Evolutionary conservation across 2,797 vertebrate genomes (phyloP).

Genomic region (Australoheros facetus): DNA sequence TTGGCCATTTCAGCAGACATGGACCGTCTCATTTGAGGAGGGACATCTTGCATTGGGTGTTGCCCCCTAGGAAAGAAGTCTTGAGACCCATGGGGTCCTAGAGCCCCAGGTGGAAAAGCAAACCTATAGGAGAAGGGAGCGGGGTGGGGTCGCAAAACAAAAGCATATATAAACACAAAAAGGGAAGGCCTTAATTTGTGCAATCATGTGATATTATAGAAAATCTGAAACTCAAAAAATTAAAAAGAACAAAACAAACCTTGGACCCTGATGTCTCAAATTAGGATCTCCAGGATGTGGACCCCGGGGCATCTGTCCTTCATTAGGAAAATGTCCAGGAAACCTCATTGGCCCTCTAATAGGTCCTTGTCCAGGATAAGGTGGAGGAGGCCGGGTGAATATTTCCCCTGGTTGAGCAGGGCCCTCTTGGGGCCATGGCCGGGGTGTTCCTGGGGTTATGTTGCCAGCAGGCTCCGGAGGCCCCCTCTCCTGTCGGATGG

Average conservation of each 20-base stretch:
- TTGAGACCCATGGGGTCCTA: constrained; percentile 83
- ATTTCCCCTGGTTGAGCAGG: constrained; percentile 82
- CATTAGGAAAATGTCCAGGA: constrained; percentile 84
- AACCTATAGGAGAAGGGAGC: constrained; percentile 76
- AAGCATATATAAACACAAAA: background rate
- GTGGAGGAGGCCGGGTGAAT: constrained; percentile 93
- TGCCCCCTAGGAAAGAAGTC: constrained; percentile 89
- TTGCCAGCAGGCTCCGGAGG: constrained; percentile 80
- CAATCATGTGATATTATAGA: background rate
- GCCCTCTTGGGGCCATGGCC: constrained; percentile 91
- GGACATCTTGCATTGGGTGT: constrained; percentile 87
- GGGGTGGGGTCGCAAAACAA: background rate
- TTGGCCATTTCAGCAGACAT: constrained; percentile 89
- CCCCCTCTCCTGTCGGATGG: constrained; percentile 90
- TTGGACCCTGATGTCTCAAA: constrained; percentile 89
- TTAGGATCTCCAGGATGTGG: constrained; percentile 85
- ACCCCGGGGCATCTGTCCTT: constrained; percentile 85
- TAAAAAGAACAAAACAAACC: constrained; percentile 79
- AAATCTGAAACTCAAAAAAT: background rate
- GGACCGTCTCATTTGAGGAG: constrained; percentile 90
- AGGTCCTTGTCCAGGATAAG: constrained; percentile 90
- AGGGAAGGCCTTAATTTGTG: background rate
- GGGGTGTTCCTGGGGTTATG: constrained; percentile 79
- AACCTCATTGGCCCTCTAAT: constrained; percentile 87
- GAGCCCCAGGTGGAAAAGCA: constrained; percentile 85